Base-by-base conservation (phyloP, 2,888 invertebrate genomes). In the Tribolium freemani region DNA sequence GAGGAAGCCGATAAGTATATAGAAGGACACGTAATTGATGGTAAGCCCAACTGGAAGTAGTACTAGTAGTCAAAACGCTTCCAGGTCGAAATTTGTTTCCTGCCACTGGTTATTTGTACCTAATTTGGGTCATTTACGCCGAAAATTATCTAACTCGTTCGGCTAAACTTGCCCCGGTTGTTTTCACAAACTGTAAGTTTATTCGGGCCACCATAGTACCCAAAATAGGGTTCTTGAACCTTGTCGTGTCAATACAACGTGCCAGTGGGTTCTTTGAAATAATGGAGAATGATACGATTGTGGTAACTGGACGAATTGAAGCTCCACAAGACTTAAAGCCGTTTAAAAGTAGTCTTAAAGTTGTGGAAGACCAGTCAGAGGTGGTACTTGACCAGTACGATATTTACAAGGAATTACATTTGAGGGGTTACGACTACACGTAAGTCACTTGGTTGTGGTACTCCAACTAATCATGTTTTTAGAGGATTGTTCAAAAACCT, bases 11-110 rank as follows among this genome's bases (percentile, higher is more conserved):
- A 93, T 67, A 91, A 92, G 60, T 96, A 90, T 81, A 88, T 96
- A 84, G 87, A 87, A 53, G 96, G 95, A 0, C 97, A 97, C 85
- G 89, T 92, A 4, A 93, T 97, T 72, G 96, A 97, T 85, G 95
- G 96, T 90, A 86, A 20, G 30, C 9, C 1, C 1, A 57, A 16
- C 16, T 16, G 16, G 16, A 16, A 16, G 16, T 16, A 16, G 16
- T 16, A 16, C 16, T 16, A 16, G 16, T 16, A 16, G 16, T 16
- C 16, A 16, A 16, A 16, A 1, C 16, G 16, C 2, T 16, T 16
- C 16, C 6, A 87, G 88, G 88, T 58, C 77, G 83, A 31, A 80
- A 80, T 38, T 70, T 85, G 10, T 81, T 84, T 75, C 93, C 94
- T 2, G 93, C 93, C 71, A 91, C 93, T 11, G 91, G 87, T 0